phyloP scores from a whole-genome alignment of 2,888 invertebrate species.

The Crepidodera aurea region DNA sequence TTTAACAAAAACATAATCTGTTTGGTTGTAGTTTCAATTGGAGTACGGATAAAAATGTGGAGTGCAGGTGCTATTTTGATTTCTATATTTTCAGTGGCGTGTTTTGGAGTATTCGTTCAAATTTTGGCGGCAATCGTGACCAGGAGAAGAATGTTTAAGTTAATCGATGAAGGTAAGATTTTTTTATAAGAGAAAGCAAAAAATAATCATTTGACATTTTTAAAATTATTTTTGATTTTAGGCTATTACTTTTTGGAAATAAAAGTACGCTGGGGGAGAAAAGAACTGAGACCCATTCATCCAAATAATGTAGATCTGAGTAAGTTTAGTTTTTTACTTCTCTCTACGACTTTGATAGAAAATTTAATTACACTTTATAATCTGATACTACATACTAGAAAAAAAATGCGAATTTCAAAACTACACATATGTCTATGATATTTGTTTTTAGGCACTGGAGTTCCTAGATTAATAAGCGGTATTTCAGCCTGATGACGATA shows the following conservation, averaged over 20 bases:
- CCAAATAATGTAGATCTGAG: slow-evolving; percentile 41
- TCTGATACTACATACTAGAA: too few relatives aligned
- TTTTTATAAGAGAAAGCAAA: too few relatives aligned
- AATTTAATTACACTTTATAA: too few relatives aligned
- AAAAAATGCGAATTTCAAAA: too few relatives aligned
- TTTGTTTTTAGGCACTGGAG: slow-evolving; percentile 37
- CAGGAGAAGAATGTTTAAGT: slow-evolving; percentile 37
- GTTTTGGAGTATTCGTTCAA: slow-evolving; percentile 25
- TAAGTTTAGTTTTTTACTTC: slow-evolving; percentile 37
- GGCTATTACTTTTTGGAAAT: slow-evolving; percentile 44
- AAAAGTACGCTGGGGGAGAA: slow-evolving; percentile 28
- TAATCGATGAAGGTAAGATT: slow-evolving; percentile 47
- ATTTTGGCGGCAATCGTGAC: slow-evolving; percentile 22
- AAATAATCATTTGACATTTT: too few relatives aligned
- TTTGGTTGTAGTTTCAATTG: too few relatives aligned
- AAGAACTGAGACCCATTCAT: slow-evolving; percentile 37
- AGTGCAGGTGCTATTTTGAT: slow-evolving; percentile 18
- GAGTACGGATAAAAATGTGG: too few relatives aligned
- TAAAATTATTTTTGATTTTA: too few relatives aligned
- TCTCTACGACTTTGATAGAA: too few relatives aligned
- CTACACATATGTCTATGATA: too few relatives aligned
- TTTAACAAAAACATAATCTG: too few relatives aligned
- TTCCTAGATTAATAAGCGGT: slow-evolving; percentile 33
- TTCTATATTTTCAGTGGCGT: slow-evolving; percentile 15
- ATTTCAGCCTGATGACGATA: neutral